A percentile compares a stretch with the other conserved stretches of the same genome.
These are phyloP conservation scores for Hyles euphorbiae DNA, from an alignment of 1,140 invertebrate species.

Conservation along the genomic window DNA sequence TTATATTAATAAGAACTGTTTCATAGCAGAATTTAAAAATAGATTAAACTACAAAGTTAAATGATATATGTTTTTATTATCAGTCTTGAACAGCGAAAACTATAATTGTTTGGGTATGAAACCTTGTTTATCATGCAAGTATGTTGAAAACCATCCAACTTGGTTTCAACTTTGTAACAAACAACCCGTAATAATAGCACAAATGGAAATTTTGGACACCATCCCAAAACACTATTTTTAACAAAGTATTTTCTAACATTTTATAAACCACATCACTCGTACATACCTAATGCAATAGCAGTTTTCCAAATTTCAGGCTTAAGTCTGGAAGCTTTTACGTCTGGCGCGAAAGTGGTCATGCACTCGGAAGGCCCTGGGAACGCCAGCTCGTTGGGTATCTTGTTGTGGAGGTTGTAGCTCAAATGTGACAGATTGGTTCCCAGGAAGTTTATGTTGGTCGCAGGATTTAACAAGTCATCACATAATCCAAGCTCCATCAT, in stretches of 20 bases:
- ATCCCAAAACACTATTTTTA: not conserved
- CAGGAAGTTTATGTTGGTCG: slow-evolving; percentile 70
- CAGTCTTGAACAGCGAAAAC: too few relatives aligned
- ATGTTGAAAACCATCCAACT: too few relatives aligned
- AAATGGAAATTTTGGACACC: too few relatives aligned
- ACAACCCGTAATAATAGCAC: too few relatives aligned
- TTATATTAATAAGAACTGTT: too few relatives aligned
- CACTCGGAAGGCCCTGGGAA: slow-evolving; percentile 51
- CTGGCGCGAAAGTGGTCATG: slow-evolving; percentile 52
- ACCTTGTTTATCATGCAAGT: too few relatives aligned
- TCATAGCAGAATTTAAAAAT: too few relatives aligned
- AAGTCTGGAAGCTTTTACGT: slow-evolving; percentile 67
- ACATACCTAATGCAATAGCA: slow-evolving; percentile 69
- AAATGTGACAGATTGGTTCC: slow-evolving; percentile 70
- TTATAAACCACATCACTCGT: not conserved
- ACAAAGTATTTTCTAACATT: not conserved
- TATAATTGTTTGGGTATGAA: too few relatives aligned
- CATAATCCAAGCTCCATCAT: slow-evolving; percentile 68
- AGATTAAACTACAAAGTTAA: too few relatives aligned
- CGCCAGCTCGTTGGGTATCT: slow-evolving; percentile 47
- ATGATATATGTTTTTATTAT: too few relatives aligned
- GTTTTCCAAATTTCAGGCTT: slow-evolving; percentile 75
- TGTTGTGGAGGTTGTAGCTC: slow-evolving; percentile 67
- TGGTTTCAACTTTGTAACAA: too few relatives aligned
- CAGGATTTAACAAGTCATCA: slow-evolving; percentile 57